These are phyloP conservation scores for Antheraea mylitta DNA, from an alignment of 1,140 invertebrate species.

Conservation along the genomic window DNA sequence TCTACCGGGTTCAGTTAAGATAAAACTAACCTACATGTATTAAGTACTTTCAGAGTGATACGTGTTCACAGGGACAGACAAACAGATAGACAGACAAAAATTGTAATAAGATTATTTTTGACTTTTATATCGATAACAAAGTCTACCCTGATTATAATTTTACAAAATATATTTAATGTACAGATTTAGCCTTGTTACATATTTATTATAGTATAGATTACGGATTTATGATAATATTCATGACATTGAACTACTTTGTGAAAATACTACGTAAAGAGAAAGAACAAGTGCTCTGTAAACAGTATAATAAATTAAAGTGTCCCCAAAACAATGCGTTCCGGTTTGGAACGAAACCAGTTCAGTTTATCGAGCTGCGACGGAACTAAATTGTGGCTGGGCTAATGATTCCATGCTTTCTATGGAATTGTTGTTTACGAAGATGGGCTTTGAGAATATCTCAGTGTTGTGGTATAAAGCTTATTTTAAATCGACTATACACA, in stretches of 20 bases:
- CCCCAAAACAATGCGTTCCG: slow-evolving; percentile 21
- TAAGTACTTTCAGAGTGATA: too few species aligned
- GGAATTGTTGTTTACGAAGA: slow-evolving; percentile 29
- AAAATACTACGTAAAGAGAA: background rate
- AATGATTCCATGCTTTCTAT: slow-evolving; percentile 36
- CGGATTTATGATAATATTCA: background rate
- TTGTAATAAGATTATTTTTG: too few species aligned
- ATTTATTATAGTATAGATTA: too few species aligned
- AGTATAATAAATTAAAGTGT: slow-evolving; percentile 2
- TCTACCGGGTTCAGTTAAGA: too few species aligned
- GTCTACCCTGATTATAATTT: too few species aligned
- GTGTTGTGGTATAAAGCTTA: background rate
- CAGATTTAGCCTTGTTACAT: too few species aligned
- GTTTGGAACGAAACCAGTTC: slow-evolving; percentile 30
- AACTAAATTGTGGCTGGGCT: slow-evolving; percentile 23
- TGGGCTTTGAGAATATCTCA: background rate
- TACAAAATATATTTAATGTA: too few species aligned
- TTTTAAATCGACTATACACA: slow-evolving; percentile 4
- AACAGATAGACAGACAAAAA: too few species aligned
- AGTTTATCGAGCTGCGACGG: slow-evolving; percentile 40
- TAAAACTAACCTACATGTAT: too few species aligned
- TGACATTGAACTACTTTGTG: background rate
- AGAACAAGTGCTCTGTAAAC: slow-evolving; percentile 1
- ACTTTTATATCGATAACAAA: too few species aligned
- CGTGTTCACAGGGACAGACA: too few species aligned